These are phyloP conservation scores for Eudemis profundana DNA, from an alignment of 2,888 invertebrate genomes.

Conservation along the genomic window DNA sequence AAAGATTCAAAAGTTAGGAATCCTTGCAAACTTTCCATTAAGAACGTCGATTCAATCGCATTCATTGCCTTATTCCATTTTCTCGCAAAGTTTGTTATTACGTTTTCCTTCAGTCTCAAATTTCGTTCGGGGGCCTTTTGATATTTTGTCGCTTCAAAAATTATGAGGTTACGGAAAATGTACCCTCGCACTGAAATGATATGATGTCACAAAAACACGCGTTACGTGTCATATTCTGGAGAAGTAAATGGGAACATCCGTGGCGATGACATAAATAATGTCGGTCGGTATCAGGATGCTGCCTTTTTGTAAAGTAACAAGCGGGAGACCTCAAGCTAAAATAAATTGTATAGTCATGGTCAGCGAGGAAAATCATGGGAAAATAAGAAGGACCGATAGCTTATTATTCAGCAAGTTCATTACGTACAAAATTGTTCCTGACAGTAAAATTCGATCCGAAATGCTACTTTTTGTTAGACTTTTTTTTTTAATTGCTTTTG, in stretches of 20 bases:
- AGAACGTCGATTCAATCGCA: conserved; percentile 29
- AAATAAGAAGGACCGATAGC: too few species aligned
- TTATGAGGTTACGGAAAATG: conserved; percentile 27
- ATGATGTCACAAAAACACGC: conserved; percentile 40
- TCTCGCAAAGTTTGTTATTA: conserved; percentile 39
- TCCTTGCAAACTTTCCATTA: conserved; percentile 36
- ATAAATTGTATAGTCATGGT: not conserved
- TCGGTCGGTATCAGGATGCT: conserved; percentile 14
- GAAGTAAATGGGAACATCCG: conserved; percentile 35
- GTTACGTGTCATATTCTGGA: conserved; percentile 29
- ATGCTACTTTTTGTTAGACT: too few species aligned
- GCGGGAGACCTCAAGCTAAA: not conserved
- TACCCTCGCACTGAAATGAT: conserved; percentile 17
- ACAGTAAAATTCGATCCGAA: too few species aligned
- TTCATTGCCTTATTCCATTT: conserved; percentile 41
- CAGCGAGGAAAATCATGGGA: too few species aligned
- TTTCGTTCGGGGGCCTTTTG: conserved; percentile 31
- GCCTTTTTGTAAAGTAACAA: conserved; percentile 1
- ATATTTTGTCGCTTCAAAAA: conserved; percentile 33
- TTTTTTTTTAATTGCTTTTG: too few species aligned
- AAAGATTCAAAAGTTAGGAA: conserved; percentile 39
- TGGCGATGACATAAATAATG: conserved; percentile 44
- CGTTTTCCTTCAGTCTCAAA: conserved; percentile 38
- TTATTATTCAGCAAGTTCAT: not conserved
- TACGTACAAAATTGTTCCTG: too few species aligned